Base-by-base conservation (phyloP, 2,888 invertebrate species). In the Sesia apiformis region DNA sequence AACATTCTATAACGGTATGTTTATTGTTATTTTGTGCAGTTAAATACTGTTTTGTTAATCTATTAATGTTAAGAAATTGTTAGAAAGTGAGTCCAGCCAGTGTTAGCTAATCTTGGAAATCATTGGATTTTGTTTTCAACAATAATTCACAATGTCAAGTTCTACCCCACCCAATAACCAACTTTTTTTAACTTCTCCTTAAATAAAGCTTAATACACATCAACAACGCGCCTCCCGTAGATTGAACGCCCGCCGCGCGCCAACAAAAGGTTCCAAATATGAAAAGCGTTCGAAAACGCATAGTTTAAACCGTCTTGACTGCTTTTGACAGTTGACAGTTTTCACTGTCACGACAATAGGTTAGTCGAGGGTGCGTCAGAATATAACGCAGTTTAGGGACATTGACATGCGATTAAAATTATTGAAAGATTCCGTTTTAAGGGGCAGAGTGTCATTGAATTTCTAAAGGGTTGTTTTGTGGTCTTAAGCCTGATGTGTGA, bases 311-410 rank as follows among this genome's bases (percentile, higher is more conserved):
- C 84, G 77, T 75, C 86, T 85, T 81, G 75, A 74, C 84, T 87
- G 88, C 80, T 75, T 88, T 84, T 88, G 88, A 88, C 88, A 87
- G 88, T 89, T 88, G 87, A 87, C 88, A 87, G 87, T 85, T 84
- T 84, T 81, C 83, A 72, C 80, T 84, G 85, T 84, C 83, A 70
- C 68, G 75, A 86, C 85, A 84, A 84, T 83, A 66, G 81, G 77
- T 78, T 84, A 82, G 83, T 82, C 68, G 80, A 83, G 80, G 87
- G 86, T 83, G 81, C 79, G 85, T 85, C 84, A 82, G 53, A 70
- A 72, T 72, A 76, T 77, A 39, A 67, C 66, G 59, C 60, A 56
- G 60, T 57, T 63, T 60, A 69, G 80, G 77, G 67, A 61, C 70
- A 76, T 76, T 82, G 85, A 85, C 84, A 78, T 74, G 81, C 84